Base-by-base conservation (phyloP, 2,888 invertebrate species). In the Globia sparganii region DNA sequence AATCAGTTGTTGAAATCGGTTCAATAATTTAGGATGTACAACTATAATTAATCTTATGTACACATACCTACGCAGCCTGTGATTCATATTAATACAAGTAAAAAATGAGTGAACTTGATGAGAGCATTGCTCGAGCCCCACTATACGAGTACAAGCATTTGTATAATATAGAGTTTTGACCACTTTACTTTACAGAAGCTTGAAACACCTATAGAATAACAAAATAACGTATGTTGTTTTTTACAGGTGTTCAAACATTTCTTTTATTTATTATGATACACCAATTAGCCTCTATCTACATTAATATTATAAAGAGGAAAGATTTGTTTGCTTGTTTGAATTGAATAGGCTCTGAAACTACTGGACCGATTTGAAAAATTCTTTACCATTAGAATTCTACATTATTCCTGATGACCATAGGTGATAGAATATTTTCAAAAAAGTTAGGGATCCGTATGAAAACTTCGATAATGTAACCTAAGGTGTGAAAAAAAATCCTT, bases 51-150 rank as follows among this genome's bases (percentile, higher is more conserved):
- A 68, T 75, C 37, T 53, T 53, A 53, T 53, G 53, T 56, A 21
- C n/a, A 59, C 49, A 75, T 65, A 65, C 49, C 69, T 65, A 65
- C 21, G 13, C 68, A 75, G 61, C 4, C 46, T 11, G 25, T 81
- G 76, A 80, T 66, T 80, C 59, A 81, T 70, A 37, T 4, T 37
- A n/a, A n/a, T n/a, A n/a, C n/a, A 1, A 11, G n/a, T 31, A 69
- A 69, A 75, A 69, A 75, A 21, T n/a, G 0, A 15, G 15, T 56
- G 75, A 66, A 46, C 69, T 66, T 75, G 18, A 0, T 18, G 59
- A 75, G 79, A 69, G n/a, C 81, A 75, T 46, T 75, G 69, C 68
- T 69, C 81, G 46, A 31, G n/a, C 64, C 28, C 9, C 15, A 9
- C 13, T 21, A 21, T 46, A 34, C 2, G 31, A 56, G 18, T 46